Base-by-base conservation (phyloP, 2,113 vertebrate species). In the Nanorana parkeri region DNA sequence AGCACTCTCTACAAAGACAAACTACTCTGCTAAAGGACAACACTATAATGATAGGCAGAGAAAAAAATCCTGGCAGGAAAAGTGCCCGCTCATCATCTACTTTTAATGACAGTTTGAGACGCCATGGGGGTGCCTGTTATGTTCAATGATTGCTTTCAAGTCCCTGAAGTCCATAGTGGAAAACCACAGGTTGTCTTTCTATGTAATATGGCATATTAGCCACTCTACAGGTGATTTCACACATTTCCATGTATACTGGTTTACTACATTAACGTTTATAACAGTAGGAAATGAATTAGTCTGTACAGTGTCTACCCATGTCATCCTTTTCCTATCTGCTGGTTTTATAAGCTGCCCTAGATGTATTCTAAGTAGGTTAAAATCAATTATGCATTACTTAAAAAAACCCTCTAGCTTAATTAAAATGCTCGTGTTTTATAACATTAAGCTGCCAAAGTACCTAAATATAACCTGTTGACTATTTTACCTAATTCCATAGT, bases 121-220 rank as follows among this genome's bases (percentile, higher is more conserved):
- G 26, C 51, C 10, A 17, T 28, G 17, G 47, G 51, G 47, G 47
- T 26, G 11, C 2, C 7, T 17, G 23, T 55, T 71, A 55, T 71
- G 47, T 54, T 15, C 54, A 10, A 51, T 55, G 68, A 55, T 52
- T 71, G 16, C 68, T 68, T 68, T 36, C 32, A 68, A 47, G n/a
- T 68, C 20, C 10, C 17, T 54, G n/a, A 5, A 54, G 68, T 17
- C 21, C 36, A 71, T 71, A 52, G 41, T 52, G 68, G 13, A 24
- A 55, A 69, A 54, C 68, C 24, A 24, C 68, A 71, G 51, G 68
- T 19, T 17, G 26, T 20, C 24, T 26, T 54, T 69, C 16, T 55
- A 17, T 26, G 23, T 17, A 71, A 55, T 71, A 13, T 28, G 54
- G 68, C 24, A 55, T 55, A 71, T 55, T 21, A 55, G 68, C 19